Evolutionary conservation across 2,797 vertebrate genomes (phyloP).

Genomic region (Enteromius treurensis): DNA sequence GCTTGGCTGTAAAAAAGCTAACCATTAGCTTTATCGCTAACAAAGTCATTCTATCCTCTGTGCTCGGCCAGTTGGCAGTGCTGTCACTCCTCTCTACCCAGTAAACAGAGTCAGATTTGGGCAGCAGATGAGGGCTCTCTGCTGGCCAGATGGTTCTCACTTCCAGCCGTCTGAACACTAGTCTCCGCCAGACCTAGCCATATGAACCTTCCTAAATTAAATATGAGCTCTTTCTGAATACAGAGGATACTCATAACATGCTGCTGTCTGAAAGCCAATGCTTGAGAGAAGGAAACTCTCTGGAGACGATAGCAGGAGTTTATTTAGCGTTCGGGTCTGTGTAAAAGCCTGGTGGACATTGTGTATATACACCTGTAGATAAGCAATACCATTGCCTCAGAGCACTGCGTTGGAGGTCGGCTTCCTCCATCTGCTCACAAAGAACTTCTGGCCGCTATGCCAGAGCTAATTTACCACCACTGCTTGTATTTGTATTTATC

Average conservation of each 20-base stretch:
- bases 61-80: constrained; percentile 33
- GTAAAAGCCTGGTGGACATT: background rate
- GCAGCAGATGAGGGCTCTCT: constrained; percentile 51
- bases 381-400: constrained; percentile 1
- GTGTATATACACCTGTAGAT: constrained; percentile 26
- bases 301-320: background rate
- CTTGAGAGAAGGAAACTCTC: constrained; percentile 19
- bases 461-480: constrained; percentile 38
- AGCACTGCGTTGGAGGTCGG: background rate
- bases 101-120: constrained; percentile 53
- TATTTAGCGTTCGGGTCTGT: background rate
- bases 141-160: constrained; percentile 55
- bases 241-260: constrained; percentile 2
- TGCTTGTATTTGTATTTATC: constrained; percentile 44
- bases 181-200: constrained; percentile 46
- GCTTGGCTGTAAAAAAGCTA: constrained; percentile 35
- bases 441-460: constrained; percentile 8
- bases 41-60: constrained; percentile 43
- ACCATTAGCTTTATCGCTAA: constrained; percentile 40
- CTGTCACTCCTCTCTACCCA: constrained; percentile 38
- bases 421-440: constrained; percentile 34
- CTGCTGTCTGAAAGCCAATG: constrained; percentile 20
- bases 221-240: constrained; percentile 48
- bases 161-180: constrained; percentile 45
- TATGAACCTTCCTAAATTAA: constrained; percentile 54